These are phyloP conservation scores for Sparidentex hasta DNA, from an alignment of 2,797 vertebrate genomes.

Conservation along the genomic window DNA sequence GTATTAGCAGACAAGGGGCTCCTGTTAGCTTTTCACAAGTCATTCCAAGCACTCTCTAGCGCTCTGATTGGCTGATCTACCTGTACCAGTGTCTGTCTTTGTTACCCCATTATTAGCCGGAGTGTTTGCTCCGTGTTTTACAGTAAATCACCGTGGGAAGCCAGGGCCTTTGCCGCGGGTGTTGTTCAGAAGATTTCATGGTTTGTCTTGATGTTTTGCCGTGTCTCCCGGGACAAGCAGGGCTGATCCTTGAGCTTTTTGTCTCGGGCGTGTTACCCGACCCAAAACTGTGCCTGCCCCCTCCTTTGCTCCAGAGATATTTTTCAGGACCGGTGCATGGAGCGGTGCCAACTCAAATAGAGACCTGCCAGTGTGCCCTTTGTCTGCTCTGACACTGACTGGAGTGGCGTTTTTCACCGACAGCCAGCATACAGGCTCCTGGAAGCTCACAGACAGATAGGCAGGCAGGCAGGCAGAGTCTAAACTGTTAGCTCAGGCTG, in stretches of 20 bases:
- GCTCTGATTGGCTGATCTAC: conserved; percentile 77
- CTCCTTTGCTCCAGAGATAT: conserved; percentile 67
- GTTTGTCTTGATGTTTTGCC: conserved; percentile 81
- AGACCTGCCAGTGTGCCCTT: conserved; percentile 85
- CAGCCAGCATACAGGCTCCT: conserved; percentile 77
- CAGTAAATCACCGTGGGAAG: conserved; percentile 89
- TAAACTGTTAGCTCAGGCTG: conserved; percentile 84
- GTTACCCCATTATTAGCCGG: conserved; percentile 62
- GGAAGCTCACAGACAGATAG: conserved; percentile 64
- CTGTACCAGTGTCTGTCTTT: conserved; percentile 75
- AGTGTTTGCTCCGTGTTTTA: conserved; percentile 79
- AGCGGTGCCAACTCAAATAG: conserved; percentile 86
- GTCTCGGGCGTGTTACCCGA: conserved; percentile 79
- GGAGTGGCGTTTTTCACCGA: conserved; percentile 76
- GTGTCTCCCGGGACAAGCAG: conserved; percentile 71
- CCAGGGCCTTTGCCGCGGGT: conserved; percentile 68
- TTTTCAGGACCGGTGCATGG: conserved; percentile 74
- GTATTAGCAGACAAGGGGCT: conserved; percentile 67
- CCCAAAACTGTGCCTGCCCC: conserved; percentile 65
- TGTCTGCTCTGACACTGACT: conserved; percentile 85
- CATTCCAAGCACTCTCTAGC: conserved; percentile 61
- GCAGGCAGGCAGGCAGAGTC: conserved; percentile 61
- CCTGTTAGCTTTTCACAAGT: conserved; percentile 82
- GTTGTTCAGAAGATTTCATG: conserved; percentile 85
- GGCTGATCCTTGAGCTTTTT: conserved; percentile 76